These are phyloP conservation scores for Haemorhous mexicanus DNA, from an alignment of 2,113 vertebrate genomes.

Conservation along the genomic window DNA sequence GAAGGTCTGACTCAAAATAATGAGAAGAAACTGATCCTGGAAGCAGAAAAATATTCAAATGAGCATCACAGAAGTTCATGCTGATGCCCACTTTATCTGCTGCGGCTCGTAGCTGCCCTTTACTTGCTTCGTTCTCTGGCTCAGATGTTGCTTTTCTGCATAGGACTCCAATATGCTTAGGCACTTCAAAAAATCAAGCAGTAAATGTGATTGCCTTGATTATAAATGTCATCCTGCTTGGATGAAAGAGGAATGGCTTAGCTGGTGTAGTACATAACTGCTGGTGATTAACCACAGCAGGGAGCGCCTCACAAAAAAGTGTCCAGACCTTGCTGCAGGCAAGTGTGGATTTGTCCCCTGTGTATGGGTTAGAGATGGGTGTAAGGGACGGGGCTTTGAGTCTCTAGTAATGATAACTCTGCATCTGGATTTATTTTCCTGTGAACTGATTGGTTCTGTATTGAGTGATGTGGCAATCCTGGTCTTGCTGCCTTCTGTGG, in stretches of 20 bases:
- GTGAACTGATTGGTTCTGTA: not conserved
- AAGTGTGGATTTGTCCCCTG: not conserved
- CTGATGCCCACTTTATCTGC: not conserved
- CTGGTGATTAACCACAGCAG: not conserved
- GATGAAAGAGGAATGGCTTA: not conserved
- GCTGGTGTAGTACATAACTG: not conserved
- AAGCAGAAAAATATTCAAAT: not conserved
- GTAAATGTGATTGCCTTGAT: constrained; percentile 26
- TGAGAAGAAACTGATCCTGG: not conserved
- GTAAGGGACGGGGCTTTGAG: not conserved
- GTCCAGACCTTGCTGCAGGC: not conserved
- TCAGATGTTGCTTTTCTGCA: not conserved
- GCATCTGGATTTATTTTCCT: not conserved
- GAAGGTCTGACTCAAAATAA: not conserved
- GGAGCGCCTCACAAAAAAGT: not conserved
- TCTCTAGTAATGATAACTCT: not conserved
- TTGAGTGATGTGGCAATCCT: not conserved
- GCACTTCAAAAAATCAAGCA: constrained; percentile 2
- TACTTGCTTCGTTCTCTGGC: not conserved
- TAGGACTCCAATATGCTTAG: not conserved
- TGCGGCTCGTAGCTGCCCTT: not conserved
- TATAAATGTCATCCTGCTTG: not conserved
- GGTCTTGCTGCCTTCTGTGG: not conserved
- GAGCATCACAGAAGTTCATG: not conserved
- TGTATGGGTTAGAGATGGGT: not conserved